phyloP scores from a whole-genome alignment of 2,797 vertebrate genomes.

The Threskiornis aethiopicus region DNA sequence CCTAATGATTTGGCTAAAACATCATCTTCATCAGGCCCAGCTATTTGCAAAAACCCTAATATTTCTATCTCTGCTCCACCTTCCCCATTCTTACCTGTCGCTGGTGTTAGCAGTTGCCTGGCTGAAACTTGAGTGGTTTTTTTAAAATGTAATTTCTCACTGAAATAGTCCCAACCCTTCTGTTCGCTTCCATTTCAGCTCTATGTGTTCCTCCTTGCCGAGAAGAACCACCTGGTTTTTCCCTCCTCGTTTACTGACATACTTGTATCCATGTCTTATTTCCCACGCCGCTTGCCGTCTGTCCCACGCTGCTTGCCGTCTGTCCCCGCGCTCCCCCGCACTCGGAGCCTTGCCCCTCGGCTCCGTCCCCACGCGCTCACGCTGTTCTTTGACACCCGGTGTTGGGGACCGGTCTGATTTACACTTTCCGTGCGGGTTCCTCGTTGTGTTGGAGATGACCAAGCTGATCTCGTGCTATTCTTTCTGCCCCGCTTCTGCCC shows the following conservation, averaged over 20 bases:
- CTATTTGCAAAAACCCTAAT: not conserved
- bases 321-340: accelerated
- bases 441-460: not conserved
- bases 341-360: not conserved
- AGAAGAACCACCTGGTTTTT: not conserved
- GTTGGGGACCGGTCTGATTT: not conserved
- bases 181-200: not conserved
- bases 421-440: not conserved
- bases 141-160: not conserved
- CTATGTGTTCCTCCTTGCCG: not conserved
- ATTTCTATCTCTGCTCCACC: not conserved
- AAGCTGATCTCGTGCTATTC: slow-evolving; percentile 16
- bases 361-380: not conserved
- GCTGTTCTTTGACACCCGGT: not conserved
- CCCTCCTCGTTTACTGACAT: not conserved
- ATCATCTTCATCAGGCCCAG: too few relatives aligned
- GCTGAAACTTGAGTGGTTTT: not conserved
- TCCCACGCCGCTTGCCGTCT: not conserved
- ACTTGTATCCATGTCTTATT: too few relatives aligned
- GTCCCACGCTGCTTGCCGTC: not conserved
- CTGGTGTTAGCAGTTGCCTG: not conserved
- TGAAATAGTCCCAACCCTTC: not conserved
- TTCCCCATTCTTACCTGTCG: accelerated
- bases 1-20: not conserved
- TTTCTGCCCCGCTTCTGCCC: not conserved